Base-by-base conservation (phyloP, 2,797 vertebrate genomes). In the Perodicticus potto region DNA sequence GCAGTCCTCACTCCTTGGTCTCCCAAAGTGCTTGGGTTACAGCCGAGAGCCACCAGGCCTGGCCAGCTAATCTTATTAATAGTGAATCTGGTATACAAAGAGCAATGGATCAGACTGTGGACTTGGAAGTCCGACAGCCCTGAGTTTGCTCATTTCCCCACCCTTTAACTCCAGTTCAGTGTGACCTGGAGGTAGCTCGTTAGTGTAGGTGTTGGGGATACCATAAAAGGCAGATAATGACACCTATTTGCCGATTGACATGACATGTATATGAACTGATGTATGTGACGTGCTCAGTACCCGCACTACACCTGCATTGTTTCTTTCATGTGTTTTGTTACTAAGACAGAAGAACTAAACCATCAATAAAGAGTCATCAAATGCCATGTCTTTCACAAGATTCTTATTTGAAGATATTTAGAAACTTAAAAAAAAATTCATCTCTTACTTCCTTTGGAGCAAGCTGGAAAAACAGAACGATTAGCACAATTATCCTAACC, bases 401-500 rank as follows among this genome's bases (percentile, higher is more conserved):
- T 40, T 92, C 12, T 89, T 89, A 67, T 37, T 45, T 89, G 43
- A 80, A 32, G 37, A 7, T 57, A 67, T 67, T 40, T 80, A 63
- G 43, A 87, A 69, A 34, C 43, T 80, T 81, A 61, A 57, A 29
- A 2, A 61, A 96, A 86, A 57, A 29, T 27, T 82, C 40, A 67
- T 57, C 23, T 95, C 43, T 89, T 85, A 45, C 32, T 91, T 95
- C 89, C 20, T 89, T 94, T 85, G 57, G 59, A 94, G 86, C 3
- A 83, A 29, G 70, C 55, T 89, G 53, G 34, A 90, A 86, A 86
- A 78, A 49, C 57, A 27, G 17, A 90, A 85, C 29, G 55, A 72
- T 87, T 87, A 34, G 53, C 25, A 76, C 49, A 73, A 29, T 87
- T 87, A 40, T 34, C 61, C 45, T 89, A 86, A 81, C 34, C 29